Evolutionary conservation across 2,797 vertebrate genomes (phyloP), one percentile per base, ranked within the genome.

Genomic region (Hylomyscus alleni): DNA sequence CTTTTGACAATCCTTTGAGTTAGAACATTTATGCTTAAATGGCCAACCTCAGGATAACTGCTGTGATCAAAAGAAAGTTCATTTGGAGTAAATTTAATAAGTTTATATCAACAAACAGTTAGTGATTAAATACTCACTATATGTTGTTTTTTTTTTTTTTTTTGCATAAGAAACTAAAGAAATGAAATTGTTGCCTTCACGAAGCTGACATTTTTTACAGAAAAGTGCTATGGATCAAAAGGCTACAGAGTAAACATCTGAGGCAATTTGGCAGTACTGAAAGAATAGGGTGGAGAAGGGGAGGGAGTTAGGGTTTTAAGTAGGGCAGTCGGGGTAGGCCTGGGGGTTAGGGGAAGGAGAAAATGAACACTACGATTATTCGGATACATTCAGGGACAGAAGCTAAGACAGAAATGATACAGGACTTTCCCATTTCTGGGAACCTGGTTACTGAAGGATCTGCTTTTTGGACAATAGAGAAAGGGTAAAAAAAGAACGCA

Each of bases 281-380:
- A 62, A 29, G 31, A 26, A 19, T 60, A 54, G 9, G 13, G 7
- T 31, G 1, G 6, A 5, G 0, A 4, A 4, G 47, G 11, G 1
- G 2, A 3, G 19, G 11, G 6, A 40, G 10, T 3, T 83, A 19
- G 1, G 54, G 22, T 82, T 93, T 91, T 40, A 73, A 77, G 9
- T n/a, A 62, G 65, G 4, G 11, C 65, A 9, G 44, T 47, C 60
- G 9, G 7, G 34, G 24, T 9, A 60, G 72, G n/a, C 1, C 0
- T 6, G 12, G 6, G 13, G 15, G 73, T 54, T 50, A 40, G 29
- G 29, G n/a, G 76, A 15, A 69, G 2, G 26, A 60, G 40, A 40
- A 40, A 89, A 26, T 31, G 85, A 80, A 34, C 60, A 10, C 37
- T 2, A 0, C 3, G 58, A 12, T 22, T 58, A 31, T 47, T 73